Conservation (phyloP, 2,113 vertebrate species). For the Engraulis encrasicolus region DNA sequence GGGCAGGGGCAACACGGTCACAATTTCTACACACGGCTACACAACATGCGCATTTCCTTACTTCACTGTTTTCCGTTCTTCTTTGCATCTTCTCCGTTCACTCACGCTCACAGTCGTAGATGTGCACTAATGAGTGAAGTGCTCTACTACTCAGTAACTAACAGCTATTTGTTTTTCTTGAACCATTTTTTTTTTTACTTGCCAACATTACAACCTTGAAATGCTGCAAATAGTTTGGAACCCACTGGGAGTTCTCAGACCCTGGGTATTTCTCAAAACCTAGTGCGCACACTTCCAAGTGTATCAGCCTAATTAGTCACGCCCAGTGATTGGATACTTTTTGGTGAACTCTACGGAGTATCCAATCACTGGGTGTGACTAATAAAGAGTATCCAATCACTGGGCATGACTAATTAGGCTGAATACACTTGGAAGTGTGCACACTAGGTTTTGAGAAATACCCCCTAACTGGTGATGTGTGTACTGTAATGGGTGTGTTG, state of each 20-base stretch:
- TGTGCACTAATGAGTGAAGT: conserved; percentile 1
- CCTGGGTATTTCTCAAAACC: too few species aligned
- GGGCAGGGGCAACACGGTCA: not conserved
- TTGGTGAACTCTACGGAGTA: too few species aligned
- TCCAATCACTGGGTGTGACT: too few species aligned
- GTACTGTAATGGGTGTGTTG: conserved; percentile 7
- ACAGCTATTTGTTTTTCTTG: not conserved
- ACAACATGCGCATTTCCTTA: not conserved
- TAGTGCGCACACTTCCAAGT: too few species aligned
- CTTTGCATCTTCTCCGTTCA: not conserved
- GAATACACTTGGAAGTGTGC: too few species aligned
- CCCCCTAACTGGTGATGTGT: too few species aligned
- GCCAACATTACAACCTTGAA: not conserved
- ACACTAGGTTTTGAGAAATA: too few species aligned
- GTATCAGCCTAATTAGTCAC: too few species aligned
- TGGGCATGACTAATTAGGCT: too few species aligned
- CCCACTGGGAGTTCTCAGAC: not conserved
- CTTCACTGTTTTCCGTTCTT: not conserved
- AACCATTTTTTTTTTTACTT: not conserved
- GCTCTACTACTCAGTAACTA: not conserved
- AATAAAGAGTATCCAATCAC: too few species aligned
- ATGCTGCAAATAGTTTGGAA: not conserved
- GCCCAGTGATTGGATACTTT: too few species aligned
- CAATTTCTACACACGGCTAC: not conserved
- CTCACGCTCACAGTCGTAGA: not conserved